Base-by-base conservation (phyloP, 2,888 invertebrate genomes). In the Drosophila merina region DNA sequence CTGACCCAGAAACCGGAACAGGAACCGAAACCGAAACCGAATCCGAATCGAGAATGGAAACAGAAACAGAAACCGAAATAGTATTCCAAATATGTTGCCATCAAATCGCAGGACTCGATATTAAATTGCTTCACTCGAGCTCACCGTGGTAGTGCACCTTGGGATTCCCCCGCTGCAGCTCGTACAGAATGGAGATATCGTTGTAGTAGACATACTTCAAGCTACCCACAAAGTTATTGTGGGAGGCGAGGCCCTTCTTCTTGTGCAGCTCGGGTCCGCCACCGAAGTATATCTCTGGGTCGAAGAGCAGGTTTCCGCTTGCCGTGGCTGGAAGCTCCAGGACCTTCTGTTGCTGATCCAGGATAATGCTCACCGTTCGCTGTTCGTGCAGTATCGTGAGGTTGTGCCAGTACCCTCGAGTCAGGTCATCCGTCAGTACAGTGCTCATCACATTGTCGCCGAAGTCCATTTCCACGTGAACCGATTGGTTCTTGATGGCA, bases 171-270 rank as follows among this genome's bases (percentile, higher is more conserved):
- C 95, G 95, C 81, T 96, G 95, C 71, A 98, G 91, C 89, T 97
- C 97, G 90, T 97, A 97, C 71, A 98, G 93, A 75, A 98, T 96
- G 0, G 97, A 97, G 31, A 97, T 95, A 88, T 97, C 97, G 91
- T 98, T 98, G 92, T 97, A 97, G 91, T 97, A 98, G 49, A 98
- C 97, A 90, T 97, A 97, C 89, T 97, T 97, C 38, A 98, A 91
- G 79, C 96, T 96, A 26, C 98, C 97, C 78, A 96, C 96, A 90
- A 97, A 97, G 92, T 96, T 97, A 91, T 97, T 96, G 81, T 95
- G 94, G 63, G 95, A 97, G 86, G 94, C 94, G 77, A 96, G 92
- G 51, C 97, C 96, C 91, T 95, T 95, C 92, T 96, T 96, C 91
- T 96, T 96, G 88, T 96, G 93, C 69, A 96, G 91, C 89, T 96